Conservation (phyloP, 2,888 invertebrate species). For the Punctoribates punctum region DNA sequence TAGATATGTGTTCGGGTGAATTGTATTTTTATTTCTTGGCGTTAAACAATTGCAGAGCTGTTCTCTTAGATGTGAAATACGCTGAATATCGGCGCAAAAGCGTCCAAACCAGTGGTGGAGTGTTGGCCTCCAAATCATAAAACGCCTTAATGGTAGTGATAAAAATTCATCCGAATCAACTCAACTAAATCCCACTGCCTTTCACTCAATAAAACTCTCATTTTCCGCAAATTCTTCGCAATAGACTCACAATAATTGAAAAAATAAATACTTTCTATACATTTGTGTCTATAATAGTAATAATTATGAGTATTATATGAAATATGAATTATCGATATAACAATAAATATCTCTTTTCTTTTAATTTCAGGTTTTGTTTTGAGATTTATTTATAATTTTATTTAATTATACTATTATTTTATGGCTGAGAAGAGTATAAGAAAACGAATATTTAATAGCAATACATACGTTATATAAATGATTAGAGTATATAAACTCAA, state of each 20-base stretch:
- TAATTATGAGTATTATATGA: too few species aligned
- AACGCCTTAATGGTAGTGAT: constrained; percentile 31
- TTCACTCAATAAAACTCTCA: not conserved
- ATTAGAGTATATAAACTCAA: too few species aligned
- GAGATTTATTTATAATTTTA: too few species aligned
- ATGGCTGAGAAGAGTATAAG: too few species aligned
- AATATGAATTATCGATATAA: too few species aligned
- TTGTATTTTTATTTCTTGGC: constrained; percentile 16
- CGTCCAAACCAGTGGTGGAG: constrained; percentile 1
- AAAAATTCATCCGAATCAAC: constrained; percentile 20
- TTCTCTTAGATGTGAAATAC: not conserved
- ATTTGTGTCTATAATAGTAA: too few species aligned
- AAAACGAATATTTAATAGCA: too few species aligned
- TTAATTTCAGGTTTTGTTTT: too few species aligned
- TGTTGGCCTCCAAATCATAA: constrained; percentile 18
- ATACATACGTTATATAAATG: too few species aligned
- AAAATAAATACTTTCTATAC: constrained; percentile 20
- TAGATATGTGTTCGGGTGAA: constrained; percentile 13
- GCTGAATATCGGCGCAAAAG: constrained; percentile 6
- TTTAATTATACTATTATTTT: too few species aligned
- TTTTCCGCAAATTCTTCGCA: not conserved
- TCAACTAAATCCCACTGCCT: constrained; percentile 16
- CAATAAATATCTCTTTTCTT: too few species aligned
- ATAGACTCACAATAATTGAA: constrained; percentile 10
- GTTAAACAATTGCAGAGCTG: constrained; percentile 1